phyloP scores from a whole-genome alignment of 2,113 vertebrate genomes.

The Pagrus major region DNA sequence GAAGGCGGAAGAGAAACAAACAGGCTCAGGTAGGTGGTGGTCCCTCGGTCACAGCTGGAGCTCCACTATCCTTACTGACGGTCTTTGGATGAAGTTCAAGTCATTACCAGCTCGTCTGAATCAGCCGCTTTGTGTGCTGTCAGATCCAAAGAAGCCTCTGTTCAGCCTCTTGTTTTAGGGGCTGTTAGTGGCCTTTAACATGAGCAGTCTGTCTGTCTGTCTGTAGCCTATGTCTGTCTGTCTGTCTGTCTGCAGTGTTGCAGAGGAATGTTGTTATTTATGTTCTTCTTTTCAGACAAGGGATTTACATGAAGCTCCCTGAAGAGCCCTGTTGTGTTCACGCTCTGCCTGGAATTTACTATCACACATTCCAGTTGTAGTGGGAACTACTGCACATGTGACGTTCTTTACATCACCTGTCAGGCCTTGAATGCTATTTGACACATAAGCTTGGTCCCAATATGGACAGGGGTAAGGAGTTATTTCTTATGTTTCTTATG shows the following conservation, averaged over 20 bases:
- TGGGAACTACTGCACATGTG: no score
- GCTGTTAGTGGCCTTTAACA: slow-evolving; percentile 17
- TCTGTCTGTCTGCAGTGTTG: slow-evolving; percentile 1
- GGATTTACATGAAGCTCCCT: slow-evolving; percentile 16
- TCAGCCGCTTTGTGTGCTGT: slow-evolving; percentile 45
- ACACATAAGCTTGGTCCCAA: no score
- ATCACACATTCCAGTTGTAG: neutral
- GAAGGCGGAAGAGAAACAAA: slow-evolving; percentile 6
- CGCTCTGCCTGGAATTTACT: neutral
- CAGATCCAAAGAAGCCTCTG: slow-evolving; percentile 48
- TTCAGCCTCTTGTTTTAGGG: slow-evolving; percentile 16
- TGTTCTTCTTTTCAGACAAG: slow-evolving; percentile 14
- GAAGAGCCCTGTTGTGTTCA: slow-evolving; percentile 19
- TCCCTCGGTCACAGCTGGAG: neutral
- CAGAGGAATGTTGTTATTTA: slow-evolving; percentile 51
- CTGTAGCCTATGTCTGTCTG: neutral
- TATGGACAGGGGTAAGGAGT: no score
- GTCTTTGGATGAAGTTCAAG: slow-evolving; percentile 19
- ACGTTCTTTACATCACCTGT: no score
- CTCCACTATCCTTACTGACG: neutral
- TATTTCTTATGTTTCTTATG: no score
- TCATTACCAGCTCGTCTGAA: slow-evolving; percentile 25
- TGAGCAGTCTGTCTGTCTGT: neutral
- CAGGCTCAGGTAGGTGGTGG: slow-evolving; percentile 5
- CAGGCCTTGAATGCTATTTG: no score